Percentiles rank a stretch among this genome's conserved stretches.
phyloP scores from a whole-genome alignment of 35 echinoderm and acorn worm genomes.

The Strongylocentrotus purpuratus region DNA sequence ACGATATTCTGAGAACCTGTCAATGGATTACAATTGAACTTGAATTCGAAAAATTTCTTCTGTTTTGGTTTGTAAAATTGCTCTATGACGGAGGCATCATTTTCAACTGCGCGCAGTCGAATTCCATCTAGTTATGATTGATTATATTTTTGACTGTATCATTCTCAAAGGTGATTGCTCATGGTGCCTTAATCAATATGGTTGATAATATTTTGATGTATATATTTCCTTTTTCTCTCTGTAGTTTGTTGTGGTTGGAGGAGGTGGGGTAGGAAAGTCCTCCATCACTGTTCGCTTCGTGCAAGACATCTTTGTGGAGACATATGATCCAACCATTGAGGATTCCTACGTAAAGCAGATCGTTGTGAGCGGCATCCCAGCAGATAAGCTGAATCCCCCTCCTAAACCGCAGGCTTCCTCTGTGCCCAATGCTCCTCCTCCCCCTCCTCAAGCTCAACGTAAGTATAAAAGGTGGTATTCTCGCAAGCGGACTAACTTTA shows the following conservation, averaged over 20 bases:
- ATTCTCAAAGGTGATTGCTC: too few relatives aligned
- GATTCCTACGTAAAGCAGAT: slow-evolving; percentile 77
- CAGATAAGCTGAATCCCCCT: slow-evolving; percentile 66
- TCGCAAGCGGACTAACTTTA: too few relatives aligned
- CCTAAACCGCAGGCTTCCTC: neutral
- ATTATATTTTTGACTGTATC: neutral
- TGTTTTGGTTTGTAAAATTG: too few relatives aligned
- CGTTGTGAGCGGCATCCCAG: slow-evolving; percentile 74
- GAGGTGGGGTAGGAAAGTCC: slow-evolving; percentile 93
- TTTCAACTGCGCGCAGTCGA: too few relatives aligned
- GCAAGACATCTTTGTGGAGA: slow-evolving; percentile 70
- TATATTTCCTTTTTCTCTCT: neutral
- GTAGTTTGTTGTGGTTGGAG: slow-evolving; percentile 78
- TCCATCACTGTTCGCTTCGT: slow-evolving; percentile 77
- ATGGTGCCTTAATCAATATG: too few relatives aligned
- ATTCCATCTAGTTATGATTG: neutral
- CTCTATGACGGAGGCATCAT: too few relatives aligned
- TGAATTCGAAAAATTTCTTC: too few relatives aligned
- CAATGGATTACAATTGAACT: too few relatives aligned
- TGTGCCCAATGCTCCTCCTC: neutral
- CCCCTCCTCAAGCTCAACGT: neutral
- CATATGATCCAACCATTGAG: slow-evolving; percentile 95
- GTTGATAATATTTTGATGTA: neutral
- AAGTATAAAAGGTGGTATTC: too few relatives aligned
- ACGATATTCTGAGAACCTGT: too few relatives aligned